A percentile compares a stretch with the other conserved stretches of the same genome.
Evolutionary conservation across 2,888 invertebrate species (phyloP).

Genomic region (Nematopogon swammerdamellus): DNA sequence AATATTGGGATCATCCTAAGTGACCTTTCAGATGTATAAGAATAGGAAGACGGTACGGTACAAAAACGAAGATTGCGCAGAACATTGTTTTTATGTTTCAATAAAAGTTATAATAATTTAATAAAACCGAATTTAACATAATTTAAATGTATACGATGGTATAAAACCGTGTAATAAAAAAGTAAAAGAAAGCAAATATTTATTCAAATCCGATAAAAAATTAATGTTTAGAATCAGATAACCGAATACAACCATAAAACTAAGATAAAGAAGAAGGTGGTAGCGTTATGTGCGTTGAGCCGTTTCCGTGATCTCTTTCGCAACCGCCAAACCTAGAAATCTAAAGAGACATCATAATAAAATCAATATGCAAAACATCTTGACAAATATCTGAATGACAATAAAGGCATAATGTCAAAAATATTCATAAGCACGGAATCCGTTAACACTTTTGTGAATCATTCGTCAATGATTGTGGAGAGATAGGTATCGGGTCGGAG

Average conservation of each 20-base stretch:
- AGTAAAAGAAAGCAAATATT: conserved; percentile 8
- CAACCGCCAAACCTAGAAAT: background rate
- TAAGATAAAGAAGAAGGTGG: background rate
- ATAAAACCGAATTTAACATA: no score
- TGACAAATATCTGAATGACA: background rate
- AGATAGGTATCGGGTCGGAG: background rate
- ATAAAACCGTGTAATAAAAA: no score
- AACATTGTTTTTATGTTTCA: no score
- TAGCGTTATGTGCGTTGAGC: background rate
- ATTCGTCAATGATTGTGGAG: background rate
- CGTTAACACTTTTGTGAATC: background rate
- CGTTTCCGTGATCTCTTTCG: background rate
- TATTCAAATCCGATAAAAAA: conserved; percentile 5
- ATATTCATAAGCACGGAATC: background rate
- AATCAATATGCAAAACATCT: background rate
- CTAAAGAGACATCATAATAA: background rate
- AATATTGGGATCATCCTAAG: no score
- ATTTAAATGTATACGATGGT: no score
- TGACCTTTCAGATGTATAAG: no score
- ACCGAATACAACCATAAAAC: background rate
- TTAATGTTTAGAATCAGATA: conserved; percentile 3
- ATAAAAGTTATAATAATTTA: no score
- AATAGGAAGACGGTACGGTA: no score
- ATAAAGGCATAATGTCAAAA: background rate
- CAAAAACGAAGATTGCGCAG: no score